Base-by-base conservation (phyloP, 2,888 invertebrate species). In the Polia nebulosa region DNA sequence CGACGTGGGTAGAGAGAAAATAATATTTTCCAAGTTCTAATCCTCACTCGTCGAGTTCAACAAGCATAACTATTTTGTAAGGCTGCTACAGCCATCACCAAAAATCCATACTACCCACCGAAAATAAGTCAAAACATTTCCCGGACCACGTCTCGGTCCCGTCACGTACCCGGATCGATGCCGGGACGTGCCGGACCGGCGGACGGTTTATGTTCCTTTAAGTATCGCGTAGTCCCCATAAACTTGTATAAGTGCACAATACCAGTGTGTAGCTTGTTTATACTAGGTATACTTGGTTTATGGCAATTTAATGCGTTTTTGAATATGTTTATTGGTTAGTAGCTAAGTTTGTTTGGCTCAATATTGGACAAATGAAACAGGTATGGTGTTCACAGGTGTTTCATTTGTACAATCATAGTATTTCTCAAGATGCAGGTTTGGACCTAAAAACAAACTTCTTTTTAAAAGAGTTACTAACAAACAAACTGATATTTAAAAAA, bases 91-190 rank as follows among this genome's bases (percentile, higher is more conserved):
- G 8, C 13, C 2, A 20, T 44, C 20, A 29, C 20, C 36, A 25
- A 57, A 73, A 79, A 63, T 45, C 49, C n/a, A 68, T 39, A 36
- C n/a, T 32, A 36, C 7, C 27, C n/a, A 32, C 49, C 69, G 8
- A 52, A 68, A 68, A 62, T 62, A 68, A 52, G 29, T 52, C 20
- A 9, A 32, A 75, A 76, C 64, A 72, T 55, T 66, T 49, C 17
- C 51, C 29, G 58, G 59, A 41, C 47, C 63, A 65, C 75, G 74
- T 71, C 47, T 41, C 66, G 55, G 78, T 72, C 84, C 84, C 87
- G 86, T 71, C 71, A 67, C 80, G 66, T 69, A 75, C 51, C 63
- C 75, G 67, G 82, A 84, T 86, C 85, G 87, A 82, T 83, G 76
- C 81, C 68, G 76, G 73, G 59, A 84, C 89, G 89, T 84, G 86